A percentile compares a stretch with the other conserved stretches of the same genome.
Evolutionary conservation across 1,140 invertebrate genomes (phyloP).

Genomic region (honey bee (Apis mellifera)): Amel_HAv3.1 CM009938.2:7200001-7200500

Average conservation of each 20-base stretch:
- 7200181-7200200: conserved; percentile 58
- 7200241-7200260: conserved; percentile 78
- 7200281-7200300: conserved; percentile 81
- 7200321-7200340: conserved; percentile 20
- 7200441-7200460: neutral
- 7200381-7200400: neutral
- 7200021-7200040: conserved; percentile 62
- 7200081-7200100: conserved; percentile 36
- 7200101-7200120: conserved; percentile 31
- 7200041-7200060: conserved; percentile 23
- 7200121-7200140: conserved; percentile 36
- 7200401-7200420: too few species aligned
- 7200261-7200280: conserved; percentile 81
- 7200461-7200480: neutral
- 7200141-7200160: conserved; percentile 59
- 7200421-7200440: neutral
- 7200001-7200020: conserved; percentile 82
- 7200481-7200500: neutral
- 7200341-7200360: conserved; percentile 15
- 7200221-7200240: conserved; percentile 78
- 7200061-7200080: conserved; percentile 37
- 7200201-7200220: conserved; percentile 60
- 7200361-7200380: neutral
- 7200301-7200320: conserved; percentile 73
- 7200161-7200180: conserved; percentile 51